Base-by-base conservation (phyloP, 2,797 vertebrate genomes). In the Gallinago solitaria region DNA sequence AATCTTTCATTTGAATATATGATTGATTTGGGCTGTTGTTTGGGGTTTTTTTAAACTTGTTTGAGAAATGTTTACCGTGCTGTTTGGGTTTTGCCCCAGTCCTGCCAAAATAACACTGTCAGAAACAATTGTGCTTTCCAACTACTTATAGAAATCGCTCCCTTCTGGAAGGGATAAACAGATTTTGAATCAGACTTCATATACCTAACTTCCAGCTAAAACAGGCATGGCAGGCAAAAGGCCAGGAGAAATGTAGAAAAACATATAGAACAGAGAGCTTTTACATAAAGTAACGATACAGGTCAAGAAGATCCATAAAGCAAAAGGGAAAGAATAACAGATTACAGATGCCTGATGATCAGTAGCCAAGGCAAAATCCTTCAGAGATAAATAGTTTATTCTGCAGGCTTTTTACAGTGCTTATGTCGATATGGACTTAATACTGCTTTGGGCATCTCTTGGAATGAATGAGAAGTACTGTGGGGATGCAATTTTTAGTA, bases 1-100 rank as follows among this genome's bases (percentile, higher is more conserved):
- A 45, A 82, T 37, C 6, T 93, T 85, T 94, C 33, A 84, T 92
- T 87, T 90, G 63, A 95, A 87, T 50, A 71, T 33, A 32, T 48
- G 69, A 69, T 61, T 84, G 19, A 67, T 83, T 94, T 56, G 57
- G 15, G 19, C 20, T 90, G 9, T 24, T 76, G n/a, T 8, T 86
- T 94, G 13, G 56, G 47, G 3, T 12, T 80, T 35, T n/a, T 61
- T 75, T 9, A 25, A 33, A 78, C 16, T 76, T 93, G 48, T 57
- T 87, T 92, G 65, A 95, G 81, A 37, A 87, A 33, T 2, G 7
- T 95, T 60, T 91, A 7, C 15, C 28, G 20, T 50, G 35, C 33
- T 85, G 23, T 33, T 76, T 63, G 35, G 6, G 0, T 47, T 84
- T 87, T 84, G 15, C 27, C 35, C 35, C 35, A 63, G 28, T 74